Conservation (phyloP, 2,797 vertebrate species). For the Coreius guichenoti region DNA sequence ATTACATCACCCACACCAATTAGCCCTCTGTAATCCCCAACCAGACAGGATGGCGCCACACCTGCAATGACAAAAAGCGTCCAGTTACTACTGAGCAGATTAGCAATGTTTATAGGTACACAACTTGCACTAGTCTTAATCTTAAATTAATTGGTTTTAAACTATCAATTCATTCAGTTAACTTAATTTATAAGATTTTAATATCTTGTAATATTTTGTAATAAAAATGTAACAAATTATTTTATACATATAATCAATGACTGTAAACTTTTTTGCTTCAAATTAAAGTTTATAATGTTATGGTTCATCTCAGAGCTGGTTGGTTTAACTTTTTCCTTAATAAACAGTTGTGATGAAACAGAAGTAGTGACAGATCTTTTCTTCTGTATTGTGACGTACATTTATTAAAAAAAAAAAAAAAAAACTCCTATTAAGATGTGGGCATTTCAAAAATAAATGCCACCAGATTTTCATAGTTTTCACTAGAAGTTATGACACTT, state of each 20-base stretch:
- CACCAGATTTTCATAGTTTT: too few relatives aligned
- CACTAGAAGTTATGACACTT: neutral
- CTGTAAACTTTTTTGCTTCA: neutral
- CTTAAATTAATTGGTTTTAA: neutral
- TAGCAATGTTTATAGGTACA: neutral
- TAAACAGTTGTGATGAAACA: neutral
- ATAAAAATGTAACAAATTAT: neutral
- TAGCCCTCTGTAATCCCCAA: constrained; percentile 75
- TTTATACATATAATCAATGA: neutral
- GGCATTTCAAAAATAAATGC: neutral
- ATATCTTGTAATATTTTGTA: neutral
- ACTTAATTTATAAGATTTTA: neutral
- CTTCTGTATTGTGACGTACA: neutral
- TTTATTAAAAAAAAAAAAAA: neutral
- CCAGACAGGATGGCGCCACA: constrained; percentile 75
- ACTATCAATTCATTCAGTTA: neutral
- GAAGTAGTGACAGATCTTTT: neutral
- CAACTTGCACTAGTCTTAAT: neutral
- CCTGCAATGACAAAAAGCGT: constrained; percentile 52
- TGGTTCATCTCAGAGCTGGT: neutral
- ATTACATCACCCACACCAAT: constrained; percentile 71
- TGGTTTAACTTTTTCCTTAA: neutral
- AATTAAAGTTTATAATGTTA: neutral
- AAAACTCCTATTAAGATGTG: too few relatives aligned
- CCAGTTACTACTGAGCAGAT: neutral